Conservation (phyloP, 1,140 invertebrate genomes). For the Littorina saxatilis region DNA sequence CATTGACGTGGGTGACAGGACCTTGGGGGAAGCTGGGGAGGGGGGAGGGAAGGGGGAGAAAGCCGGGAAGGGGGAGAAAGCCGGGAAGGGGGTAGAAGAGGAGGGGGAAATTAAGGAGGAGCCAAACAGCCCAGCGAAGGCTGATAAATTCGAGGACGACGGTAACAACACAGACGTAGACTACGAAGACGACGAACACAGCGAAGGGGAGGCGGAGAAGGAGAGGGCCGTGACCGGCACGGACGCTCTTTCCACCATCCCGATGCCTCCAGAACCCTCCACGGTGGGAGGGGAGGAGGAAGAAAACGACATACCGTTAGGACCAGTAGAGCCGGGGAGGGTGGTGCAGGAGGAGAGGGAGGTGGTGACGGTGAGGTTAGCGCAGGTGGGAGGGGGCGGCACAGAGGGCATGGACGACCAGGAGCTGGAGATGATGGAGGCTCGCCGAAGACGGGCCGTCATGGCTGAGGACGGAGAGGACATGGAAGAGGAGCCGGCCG, state of each 20-base stretch:
- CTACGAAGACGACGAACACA: conserved; percentile 25
- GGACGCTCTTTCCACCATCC: neutral
- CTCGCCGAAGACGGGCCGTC: conserved; percentile 30
- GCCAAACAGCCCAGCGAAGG: neutral
- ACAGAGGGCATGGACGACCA: conserved; percentile 28
- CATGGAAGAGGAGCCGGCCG: conserved; percentile 26
- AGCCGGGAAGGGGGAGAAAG: conserved; percentile 9
- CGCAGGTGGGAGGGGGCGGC: conserved; percentile 27
- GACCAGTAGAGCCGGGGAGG: neutral
- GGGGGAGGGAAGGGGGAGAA: neutral
- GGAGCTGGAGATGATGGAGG: neutral
- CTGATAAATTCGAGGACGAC: neutral
- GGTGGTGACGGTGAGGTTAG: conserved; percentile 32
- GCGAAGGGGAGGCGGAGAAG: neutral
- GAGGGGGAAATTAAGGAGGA: neutral
- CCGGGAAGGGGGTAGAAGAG: neutral
- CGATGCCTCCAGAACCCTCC: conserved; percentile 10
- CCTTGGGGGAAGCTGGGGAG: conserved; percentile 24
- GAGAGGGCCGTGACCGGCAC: neutral
- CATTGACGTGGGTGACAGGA: conserved; percentile 36
- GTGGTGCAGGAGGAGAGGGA: conserved; percentile 14
- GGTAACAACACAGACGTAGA: conserved; percentile 34
- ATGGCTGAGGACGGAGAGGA: conserved; percentile 43
- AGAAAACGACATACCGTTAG: too few relatives aligned
- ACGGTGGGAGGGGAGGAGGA: neutral